Base-by-base conservation (phyloP, 2,797 vertebrate species). In the Cynopterus sphinx region DNA sequence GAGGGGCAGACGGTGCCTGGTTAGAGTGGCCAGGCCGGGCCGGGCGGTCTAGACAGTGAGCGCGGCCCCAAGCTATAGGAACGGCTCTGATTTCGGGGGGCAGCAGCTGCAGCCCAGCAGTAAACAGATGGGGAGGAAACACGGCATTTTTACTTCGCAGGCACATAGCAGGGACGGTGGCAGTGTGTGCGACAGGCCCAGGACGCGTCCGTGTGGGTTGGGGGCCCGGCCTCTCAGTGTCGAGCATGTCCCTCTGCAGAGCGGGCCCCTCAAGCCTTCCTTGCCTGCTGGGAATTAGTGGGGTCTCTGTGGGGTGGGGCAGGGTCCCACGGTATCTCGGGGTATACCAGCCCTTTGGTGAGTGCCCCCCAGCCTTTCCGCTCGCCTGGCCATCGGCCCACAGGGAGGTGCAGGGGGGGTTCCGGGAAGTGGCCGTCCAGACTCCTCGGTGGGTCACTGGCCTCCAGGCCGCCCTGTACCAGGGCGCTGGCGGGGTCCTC, bases 41-140 rank as follows among this genome's bases (percentile, higher is more conserved):
- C 3, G 43, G 71, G n/a, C 0, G 11, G 21, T 28, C 65, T 6
- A 0, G 12, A 3, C 13, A 9, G 10, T 0, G 0, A 68, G 53
- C 39, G n/a, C 10, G 24, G 31, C 17, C 61, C 6, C 39, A 4
- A 9, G 78, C 39, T 13, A 0, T 17, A 6, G 39, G 55, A 55
- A 1, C 21, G 6, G 24, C 51, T 26, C 10, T 33, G 55, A 16
- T 8, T n/a, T 31, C 74, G 9, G n/a, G 51, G 51, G 2, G 1
- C 33, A 24, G 43, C 43, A 43, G 28, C 39, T 13, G 26, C 17
- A 7, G 13, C 1, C 1, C 33, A 5, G 9, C 53, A 21, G n/a
- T 22, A 10, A 19, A 1, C 9, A 28, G 68, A 13, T 22, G 6
- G 51, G 16, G 33, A 57, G 16, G 65, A 43, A 22, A 9, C 5